A percentile compares a stretch with the other conserved stretches of the same genome.
Conservation (phyloP, 2,113 vertebrate species). For the Lamprologus ornatipinnis region DNA sequence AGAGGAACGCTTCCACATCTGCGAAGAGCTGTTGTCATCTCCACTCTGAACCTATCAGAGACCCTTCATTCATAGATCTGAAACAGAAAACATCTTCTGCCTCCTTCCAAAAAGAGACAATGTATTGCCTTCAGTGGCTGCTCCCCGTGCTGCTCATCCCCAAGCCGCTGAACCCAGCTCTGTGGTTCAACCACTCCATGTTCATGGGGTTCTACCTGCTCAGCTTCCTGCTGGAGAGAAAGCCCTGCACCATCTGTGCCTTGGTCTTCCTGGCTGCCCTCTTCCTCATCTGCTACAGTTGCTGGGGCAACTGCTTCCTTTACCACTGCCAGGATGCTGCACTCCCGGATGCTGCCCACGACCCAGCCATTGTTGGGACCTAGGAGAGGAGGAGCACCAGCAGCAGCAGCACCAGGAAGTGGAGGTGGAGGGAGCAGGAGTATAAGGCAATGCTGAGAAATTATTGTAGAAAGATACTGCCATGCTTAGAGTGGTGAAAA, state of each 20-base stretch:
- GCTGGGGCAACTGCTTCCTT: conserved; percentile 99
- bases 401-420: neutral
- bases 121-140: conserved; percentile 99
- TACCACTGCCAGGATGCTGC: conserved; percentile 93
- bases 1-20: neutral
- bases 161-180: conserved; percentile 94
- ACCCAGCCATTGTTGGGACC: conserved; percentile 92
- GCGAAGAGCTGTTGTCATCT: neutral
- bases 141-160: conserved; percentile 97
- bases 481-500: neutral
- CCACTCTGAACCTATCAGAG: neutral
- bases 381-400: conserved; percentile 52
- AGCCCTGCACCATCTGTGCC: conserved; percentile 99
- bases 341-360: conserved; percentile 84
- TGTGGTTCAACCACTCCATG: conserved; percentile 99
- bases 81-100: neutral
- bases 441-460: neutral
- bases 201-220: conserved; percentile 99
- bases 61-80: neutral
- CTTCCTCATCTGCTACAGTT: conserved; percentile 98
- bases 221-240: conserved; percentile 98
- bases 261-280: conserved; percentile 97
- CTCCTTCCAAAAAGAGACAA: conserved; percentile 37
- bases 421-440: neutral
- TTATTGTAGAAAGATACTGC: conserved; percentile 4